A percentile compares a stretch with the other conserved stretches of the same genome.
These are phyloP conservation scores for Brachypteracias leptosomus DNA, from an alignment of 2,113 vertebrate species.

Conservation along the genomic window DNA sequence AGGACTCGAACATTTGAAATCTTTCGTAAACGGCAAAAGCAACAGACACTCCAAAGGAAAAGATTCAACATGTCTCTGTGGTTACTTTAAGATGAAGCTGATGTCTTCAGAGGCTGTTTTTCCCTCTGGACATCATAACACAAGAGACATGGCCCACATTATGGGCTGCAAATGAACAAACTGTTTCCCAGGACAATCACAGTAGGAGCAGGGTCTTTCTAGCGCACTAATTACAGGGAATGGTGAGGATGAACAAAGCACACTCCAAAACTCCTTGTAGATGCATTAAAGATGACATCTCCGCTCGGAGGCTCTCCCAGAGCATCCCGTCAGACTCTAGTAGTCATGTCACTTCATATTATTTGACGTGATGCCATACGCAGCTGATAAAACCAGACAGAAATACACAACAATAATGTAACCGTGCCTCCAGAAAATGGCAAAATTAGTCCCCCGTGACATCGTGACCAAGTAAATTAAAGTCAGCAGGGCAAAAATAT, in stretches of 20 bases:
- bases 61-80: background rate
- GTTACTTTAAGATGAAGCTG: background rate
- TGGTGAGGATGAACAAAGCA: background rate
- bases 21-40: background rate
- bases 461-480: slow-evolving; percentile 30
- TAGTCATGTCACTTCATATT: slow-evolving; percentile 14
- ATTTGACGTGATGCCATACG: background rate
- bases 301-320: slow-evolving; percentile 9
- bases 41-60: background rate
- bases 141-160: background rate
- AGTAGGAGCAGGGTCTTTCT: background rate
- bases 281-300: slow-evolving; percentile 48
- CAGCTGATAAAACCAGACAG: background rate
- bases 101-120: background rate
- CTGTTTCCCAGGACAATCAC: background rate
- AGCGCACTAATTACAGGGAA: background rate
- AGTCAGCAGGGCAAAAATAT: background rate
- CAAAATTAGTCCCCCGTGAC: slow-evolving; percentile 44
- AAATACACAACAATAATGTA: background rate
- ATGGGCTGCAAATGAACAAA: background rate
- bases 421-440: slow-evolving; percentile 27
- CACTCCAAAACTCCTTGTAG: background rate
- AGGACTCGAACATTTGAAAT: background rate
- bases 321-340: background rate
- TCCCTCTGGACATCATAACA: background rate